phyloP scores from a whole-genome alignment of 2,797 vertebrate species.

The Cyclura pinguis region DNA sequence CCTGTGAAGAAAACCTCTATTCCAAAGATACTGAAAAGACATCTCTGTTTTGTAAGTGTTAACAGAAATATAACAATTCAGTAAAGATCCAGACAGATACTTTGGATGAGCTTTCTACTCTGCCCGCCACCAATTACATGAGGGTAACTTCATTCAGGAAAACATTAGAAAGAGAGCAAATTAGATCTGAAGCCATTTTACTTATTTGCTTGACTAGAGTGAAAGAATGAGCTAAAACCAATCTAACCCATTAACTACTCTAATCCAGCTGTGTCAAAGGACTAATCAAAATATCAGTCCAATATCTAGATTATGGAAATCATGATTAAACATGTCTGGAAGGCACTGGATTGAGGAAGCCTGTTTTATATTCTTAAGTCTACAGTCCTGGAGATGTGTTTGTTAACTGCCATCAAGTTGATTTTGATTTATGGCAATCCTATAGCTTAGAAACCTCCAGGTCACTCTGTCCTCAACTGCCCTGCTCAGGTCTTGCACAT shows the following conservation, averaged over 20 bases:
- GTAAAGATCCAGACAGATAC: conserved; percentile 43
- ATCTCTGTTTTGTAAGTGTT: conserved; percentile 63
- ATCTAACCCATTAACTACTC: not conserved
- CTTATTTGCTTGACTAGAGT: not conserved
- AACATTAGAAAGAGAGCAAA: conserved; percentile 37
- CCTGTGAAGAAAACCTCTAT: conserved; percentile 73
- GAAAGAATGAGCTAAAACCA: not conserved
- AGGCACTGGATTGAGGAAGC: too few species aligned
- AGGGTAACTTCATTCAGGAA: conserved; percentile 6
- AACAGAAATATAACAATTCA: conserved; percentile 57
- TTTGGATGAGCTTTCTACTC: not conserved
- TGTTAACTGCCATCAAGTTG: too few species aligned
- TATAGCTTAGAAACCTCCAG: too few species aligned
- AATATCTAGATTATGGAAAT: not conserved
- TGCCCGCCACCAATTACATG: not conserved
- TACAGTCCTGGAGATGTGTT: not conserved
- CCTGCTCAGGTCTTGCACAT: too few species aligned
- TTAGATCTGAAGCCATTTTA: conserved; percentile 39
- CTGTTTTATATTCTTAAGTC: not conserved
- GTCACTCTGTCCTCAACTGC: too few species aligned
- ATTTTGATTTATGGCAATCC: too few species aligned
- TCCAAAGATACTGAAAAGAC: conserved; percentile 56
- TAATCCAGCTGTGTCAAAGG: not conserved
- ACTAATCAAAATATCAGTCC: too few species aligned
- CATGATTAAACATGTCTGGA: not conserved